Conservation (phyloP, 23 tunicate species). For the Halocynthia aurantium region DNA sequence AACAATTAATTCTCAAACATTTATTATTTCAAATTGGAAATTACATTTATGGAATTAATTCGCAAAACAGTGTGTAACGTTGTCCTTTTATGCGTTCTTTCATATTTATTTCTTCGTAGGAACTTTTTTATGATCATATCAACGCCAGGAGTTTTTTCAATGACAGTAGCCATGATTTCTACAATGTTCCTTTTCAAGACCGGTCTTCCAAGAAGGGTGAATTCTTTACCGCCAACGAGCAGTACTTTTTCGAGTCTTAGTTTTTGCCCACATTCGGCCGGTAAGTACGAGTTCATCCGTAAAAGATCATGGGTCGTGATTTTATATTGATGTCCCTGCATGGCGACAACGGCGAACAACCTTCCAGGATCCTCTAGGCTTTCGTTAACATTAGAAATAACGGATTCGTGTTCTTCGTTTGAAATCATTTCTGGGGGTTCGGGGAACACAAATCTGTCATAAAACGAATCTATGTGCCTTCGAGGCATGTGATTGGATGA, state of each 20-base stretch:
- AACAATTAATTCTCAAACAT: too few relatives aligned
- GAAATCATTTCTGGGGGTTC: constrained; percentile 79
- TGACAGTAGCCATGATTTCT: constrained; percentile 56
- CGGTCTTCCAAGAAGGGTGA: constrained; percentile 75
- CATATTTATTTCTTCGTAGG: constrained; percentile 29
- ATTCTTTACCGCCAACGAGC: constrained; percentile 80
- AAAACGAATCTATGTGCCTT: constrained; percentile 38
- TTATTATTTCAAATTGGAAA: not conserved
- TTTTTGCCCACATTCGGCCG: constrained; percentile 66
- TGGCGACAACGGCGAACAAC: constrained; percentile 62
- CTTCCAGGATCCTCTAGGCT: constrained; percentile 48
- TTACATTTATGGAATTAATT: constrained; percentile 57
- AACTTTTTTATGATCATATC: constrained; percentile 52
- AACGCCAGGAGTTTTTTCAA: constrained; percentile 78
- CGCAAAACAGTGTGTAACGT: constrained; percentile 54
- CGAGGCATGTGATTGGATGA: not conserved
- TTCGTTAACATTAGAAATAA: constrained; percentile 49
- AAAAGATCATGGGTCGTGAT: constrained; percentile 72
- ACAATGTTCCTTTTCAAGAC: constrained; percentile 51
- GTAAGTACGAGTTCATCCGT: constrained; percentile 31
- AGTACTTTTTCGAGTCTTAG: constrained; percentile 72
- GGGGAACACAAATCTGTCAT: constrained; percentile 87
- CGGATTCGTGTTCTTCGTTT: constrained; percentile 65
- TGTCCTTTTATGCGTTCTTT: constrained; percentile 44
- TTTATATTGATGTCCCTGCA: constrained; percentile 65